These are phyloP conservation scores for Epinephelus lanceolatus DNA, from an alignment of 2,113 vertebrate species.

Conservation along the genomic window DNA sequence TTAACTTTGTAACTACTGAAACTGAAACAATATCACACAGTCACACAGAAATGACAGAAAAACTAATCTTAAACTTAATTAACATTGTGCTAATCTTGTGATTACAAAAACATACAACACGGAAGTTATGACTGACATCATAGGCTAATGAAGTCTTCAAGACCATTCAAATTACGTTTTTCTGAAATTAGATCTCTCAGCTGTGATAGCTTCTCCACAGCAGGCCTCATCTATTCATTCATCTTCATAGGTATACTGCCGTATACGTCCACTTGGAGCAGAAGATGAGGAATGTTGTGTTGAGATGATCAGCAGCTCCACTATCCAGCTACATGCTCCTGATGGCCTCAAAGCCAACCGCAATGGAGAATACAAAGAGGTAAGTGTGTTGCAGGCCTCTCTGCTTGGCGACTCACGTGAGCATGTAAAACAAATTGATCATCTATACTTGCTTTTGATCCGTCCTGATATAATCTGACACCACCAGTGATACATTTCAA, in stretches of 20 bases:
- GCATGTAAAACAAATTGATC: not conserved
- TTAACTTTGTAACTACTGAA: not conserved
- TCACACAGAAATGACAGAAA: not conserved
- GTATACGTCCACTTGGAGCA: conserved; percentile 89
- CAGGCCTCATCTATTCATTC: not conserved
- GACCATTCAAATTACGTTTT: not conserved
- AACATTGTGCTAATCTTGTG: not conserved
- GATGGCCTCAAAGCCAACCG: conserved; percentile 91
- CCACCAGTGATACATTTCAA: not conserved
- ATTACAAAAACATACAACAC: not conserved
- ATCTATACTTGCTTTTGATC: not conserved
- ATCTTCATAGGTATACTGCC: conserved; percentile 90
- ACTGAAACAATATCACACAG: not conserved
- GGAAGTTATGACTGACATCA: no score
- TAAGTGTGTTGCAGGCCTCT: conserved; percentile 45
- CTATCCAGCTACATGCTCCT: conserved; percentile 93
- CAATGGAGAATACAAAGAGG: conserved; percentile 97
- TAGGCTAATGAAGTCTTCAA: no score
- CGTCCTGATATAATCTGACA: not conserved
- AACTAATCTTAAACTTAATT: not conserved
- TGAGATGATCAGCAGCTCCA: conserved; percentile 92
- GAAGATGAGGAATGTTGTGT: conserved; percentile 91
- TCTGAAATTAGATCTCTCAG: not conserved
- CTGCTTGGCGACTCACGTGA: not conserved
- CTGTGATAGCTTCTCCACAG: no score